Evolutionary conservation across 2,797 vertebrate genomes (phyloP), one percentile per base, ranked within the genome.

Genomic region (Chromobotia macracanthus): DNA sequence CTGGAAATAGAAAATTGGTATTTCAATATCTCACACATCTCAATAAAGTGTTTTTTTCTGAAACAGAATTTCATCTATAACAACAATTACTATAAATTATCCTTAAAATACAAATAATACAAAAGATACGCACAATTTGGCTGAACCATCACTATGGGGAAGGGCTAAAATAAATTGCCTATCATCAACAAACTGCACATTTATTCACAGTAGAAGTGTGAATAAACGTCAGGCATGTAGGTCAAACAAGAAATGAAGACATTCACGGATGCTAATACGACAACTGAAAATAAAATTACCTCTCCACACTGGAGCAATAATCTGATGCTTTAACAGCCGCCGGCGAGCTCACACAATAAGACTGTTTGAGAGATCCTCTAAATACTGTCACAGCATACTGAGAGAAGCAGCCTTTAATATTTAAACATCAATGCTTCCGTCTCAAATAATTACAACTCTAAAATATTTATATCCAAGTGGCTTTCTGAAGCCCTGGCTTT

Each of bases 371-470:
- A 16, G 63, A 31, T 50, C 44, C 38, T 68, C 51, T 76, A 56
- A 75, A 71, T 76, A 75, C 69, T 79, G 75, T 77, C 75, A 70
- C 55, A 80, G 73, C 71, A 64, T 58, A 77, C 67, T 50, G 65
- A 80, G 55, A 71, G 31, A 51, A 10, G 18, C 53, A 73, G 44
- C 60, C 67, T 82, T 84, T 61, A 80, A 82, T 77, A 82, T 82
- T 82, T 82, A 61, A 82, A 55, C 71, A 74, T 79, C 77, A 74
- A 35, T 16, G 21, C 69, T 21, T 74, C 64, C 64, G 31, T 68
- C 66, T 87, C 85, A 82, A 84, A 86, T 84, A 89, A 91, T 91
- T 90, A 88, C 78, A 87, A 88, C 78, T 81, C 38, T 87, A 46
- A 63, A 63, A 89, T 87, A 88, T 83, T 89, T 80, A 90, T 71